Base-by-base conservation (phyloP, 2,888 invertebrate genomes). In the Aplocera efformata region DNA sequence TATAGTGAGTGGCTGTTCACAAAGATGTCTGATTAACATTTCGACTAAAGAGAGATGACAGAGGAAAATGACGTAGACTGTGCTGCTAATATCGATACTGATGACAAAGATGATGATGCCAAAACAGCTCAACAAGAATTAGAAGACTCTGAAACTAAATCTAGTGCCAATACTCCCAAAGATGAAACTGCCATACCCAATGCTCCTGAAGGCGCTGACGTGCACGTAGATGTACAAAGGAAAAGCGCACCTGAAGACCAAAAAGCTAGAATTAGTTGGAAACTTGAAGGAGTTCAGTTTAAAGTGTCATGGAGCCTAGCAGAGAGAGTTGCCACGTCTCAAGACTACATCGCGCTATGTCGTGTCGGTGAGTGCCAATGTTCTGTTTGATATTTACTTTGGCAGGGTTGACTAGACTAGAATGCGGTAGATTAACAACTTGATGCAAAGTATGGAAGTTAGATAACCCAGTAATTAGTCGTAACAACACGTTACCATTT, bases 291-390 rank as follows among this genome's bases (percentile, higher is more conserved):
- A 25, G 74, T 55, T 50, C 74, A 82, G 50, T 75, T 74, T 43
- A 73, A 68, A 44, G 66, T 85, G 48, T 74, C 79, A 54, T 91
- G 91, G 91, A 76, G 67, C 39, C 61, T 90, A 28, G 73, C 78
- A 7, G 80, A 88, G 39, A 88, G 79, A 33, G 56, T 60, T 10
- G 64, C 72, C 6, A 67, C 79, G 25, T 17, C 60, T 33, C 60
- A 68, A 33, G 91, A 91, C 63, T 91, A 89, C 70, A 79, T 91
- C 58, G 90, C 88, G 32, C 67, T 91, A 52, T 90, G 88, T 66
- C 82, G 72, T 61, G 67, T 77, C 81, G 91, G 91, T 91, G 61
- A 82, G 89, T 70, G 10, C 6, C 31, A 22, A 5, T 31, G 39
- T 20, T 10, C 27, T 4, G 7, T 10, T 9, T 23, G 10, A 10